Evolutionary conservation across 2,113 vertebrate genomes (phyloP).

Genomic region (Bufo gargarizans): DNA sequence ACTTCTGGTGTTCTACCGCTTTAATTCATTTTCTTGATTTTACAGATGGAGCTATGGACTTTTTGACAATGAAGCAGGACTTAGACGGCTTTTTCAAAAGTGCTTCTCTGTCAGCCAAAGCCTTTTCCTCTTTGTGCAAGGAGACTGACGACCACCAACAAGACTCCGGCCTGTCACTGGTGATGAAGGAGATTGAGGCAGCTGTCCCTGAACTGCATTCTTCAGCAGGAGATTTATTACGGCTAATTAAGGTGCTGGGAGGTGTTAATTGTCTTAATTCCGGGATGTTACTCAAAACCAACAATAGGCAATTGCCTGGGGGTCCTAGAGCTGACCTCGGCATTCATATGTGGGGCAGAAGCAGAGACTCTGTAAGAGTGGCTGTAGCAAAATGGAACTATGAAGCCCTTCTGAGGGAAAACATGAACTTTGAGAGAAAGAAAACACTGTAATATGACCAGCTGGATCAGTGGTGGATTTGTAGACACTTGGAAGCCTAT

Average conservation of each 20-base stretch:
- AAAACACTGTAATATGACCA: background rate
- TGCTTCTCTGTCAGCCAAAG: background rate
- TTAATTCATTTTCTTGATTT: background rate
- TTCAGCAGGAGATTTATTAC: conserved; percentile 67
- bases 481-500: background rate
- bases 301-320: conserved; percentile 68
- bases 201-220: conserved; percentile 62
- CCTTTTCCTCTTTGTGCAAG: fast-evolving
- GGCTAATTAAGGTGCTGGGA: conserved; percentile 53
- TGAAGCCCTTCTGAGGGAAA: conserved; percentile 37
- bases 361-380: conserved; percentile 54
- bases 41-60: background rate
- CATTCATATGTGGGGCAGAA: conserved; percentile 59
- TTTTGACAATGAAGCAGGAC: background rate
- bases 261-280: conserved; percentile 62
- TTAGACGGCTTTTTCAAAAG: background rate
- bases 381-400: conserved; percentile 59
- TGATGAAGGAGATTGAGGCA: conserved; percentile 61
- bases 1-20: background rate
- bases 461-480: background rate
- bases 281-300: conserved; percentile 47
- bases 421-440: background rate
- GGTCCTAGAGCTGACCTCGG: conserved; percentile 61
- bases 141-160: background rate
- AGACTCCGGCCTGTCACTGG: background rate